A percentile compares a stretch with the other conserved stretches of the same genome.
Conservation (phyloP, 2,888 invertebrate genomes). For the Poecilobothrus nobilitatus region DNA sequence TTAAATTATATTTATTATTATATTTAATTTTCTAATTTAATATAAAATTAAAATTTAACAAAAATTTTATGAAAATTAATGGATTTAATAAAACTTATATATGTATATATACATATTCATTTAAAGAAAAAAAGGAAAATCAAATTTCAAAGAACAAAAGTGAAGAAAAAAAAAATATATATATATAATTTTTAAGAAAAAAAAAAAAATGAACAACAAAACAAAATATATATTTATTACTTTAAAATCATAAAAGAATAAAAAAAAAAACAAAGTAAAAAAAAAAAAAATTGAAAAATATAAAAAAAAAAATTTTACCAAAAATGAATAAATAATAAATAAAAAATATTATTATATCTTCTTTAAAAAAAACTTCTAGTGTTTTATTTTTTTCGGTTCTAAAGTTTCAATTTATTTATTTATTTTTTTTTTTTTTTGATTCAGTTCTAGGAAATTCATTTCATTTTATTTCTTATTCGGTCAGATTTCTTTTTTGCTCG, state of each 20-base stretch:
- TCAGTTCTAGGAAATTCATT: too few relatives aligned
- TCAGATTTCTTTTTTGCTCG: too few relatives aligned
- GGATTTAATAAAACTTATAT: neutral
- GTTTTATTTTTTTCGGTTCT: too few relatives aligned
- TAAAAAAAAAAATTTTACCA: neutral
- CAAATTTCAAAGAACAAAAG: neutral
- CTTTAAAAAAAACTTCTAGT: neutral
- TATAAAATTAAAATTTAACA: neutral
- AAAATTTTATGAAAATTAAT: neutral
- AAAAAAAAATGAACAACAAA: neutral
- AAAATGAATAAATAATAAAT: neutral
- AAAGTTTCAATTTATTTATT: too few relatives aligned
- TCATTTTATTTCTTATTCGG: too few relatives aligned
- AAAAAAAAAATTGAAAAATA: neutral
- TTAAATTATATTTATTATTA: neutral
- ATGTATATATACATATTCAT: neutral
- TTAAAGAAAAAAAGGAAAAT: neutral
- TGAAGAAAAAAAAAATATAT: neutral
- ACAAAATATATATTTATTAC: neutral
- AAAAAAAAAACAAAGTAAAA: neutral
- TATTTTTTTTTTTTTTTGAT: too few relatives aligned
- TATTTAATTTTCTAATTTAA: neutral
- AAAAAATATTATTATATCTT: constrained; percentile 2
- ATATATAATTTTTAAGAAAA: neutral
- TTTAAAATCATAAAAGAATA: neutral